A percentile compares a stretch with the other conserved stretches of the same genome.
These are phyloP conservation scores for Mycalesis mineus DNA, from an alignment of 2,888 invertebrate species.

Conservation along the genomic window DNA sequence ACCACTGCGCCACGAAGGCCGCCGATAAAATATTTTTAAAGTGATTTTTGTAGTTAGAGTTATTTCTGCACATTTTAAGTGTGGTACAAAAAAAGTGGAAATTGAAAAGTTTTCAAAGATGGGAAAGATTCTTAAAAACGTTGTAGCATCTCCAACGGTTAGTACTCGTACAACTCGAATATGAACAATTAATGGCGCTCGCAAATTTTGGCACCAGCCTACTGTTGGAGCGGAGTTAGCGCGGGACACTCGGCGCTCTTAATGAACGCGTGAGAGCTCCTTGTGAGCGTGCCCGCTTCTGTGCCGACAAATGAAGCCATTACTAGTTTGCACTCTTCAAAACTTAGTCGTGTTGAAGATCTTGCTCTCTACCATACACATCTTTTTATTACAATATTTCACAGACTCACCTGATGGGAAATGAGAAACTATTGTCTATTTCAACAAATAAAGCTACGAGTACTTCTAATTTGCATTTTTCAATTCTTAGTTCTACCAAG, in stretches of 20 bases:
- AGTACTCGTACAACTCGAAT: slow-evolving; percentile 1
- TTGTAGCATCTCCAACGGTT: neutral
- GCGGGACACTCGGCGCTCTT: slow-evolving; percentile 40
- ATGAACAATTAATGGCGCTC: slow-evolving; percentile 39
- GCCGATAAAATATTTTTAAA: too few relatives aligned
- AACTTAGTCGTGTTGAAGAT: slow-evolving; percentile 30
- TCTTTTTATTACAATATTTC: too few relatives aligned
- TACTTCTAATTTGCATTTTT: too few relatives aligned
- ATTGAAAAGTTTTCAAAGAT: neutral
- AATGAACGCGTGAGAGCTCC: slow-evolving; percentile 44
- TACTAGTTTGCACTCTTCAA: slow-evolving; percentile 35
- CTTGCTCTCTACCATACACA: neutral
- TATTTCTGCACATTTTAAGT: too few relatives aligned
- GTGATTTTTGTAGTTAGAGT: too few relatives aligned
- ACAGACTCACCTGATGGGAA: too few relatives aligned
- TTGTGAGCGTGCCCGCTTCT: slow-evolving; percentile 36
- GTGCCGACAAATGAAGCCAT: slow-evolving; percentile 39
- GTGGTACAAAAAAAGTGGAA: too few relatives aligned
- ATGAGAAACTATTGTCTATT: too few relatives aligned
- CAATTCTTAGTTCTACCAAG: too few relatives aligned
- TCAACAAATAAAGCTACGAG: too few relatives aligned
- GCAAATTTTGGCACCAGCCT: slow-evolving; percentile 45
- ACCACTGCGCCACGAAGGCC: too few relatives aligned
- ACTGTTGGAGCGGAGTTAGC: slow-evolving; percentile 40
- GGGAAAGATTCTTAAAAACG: neutral